Base-by-base conservation (phyloP, 2,113 vertebrate genomes). In the Corythoichthys haematopterus region DNA sequence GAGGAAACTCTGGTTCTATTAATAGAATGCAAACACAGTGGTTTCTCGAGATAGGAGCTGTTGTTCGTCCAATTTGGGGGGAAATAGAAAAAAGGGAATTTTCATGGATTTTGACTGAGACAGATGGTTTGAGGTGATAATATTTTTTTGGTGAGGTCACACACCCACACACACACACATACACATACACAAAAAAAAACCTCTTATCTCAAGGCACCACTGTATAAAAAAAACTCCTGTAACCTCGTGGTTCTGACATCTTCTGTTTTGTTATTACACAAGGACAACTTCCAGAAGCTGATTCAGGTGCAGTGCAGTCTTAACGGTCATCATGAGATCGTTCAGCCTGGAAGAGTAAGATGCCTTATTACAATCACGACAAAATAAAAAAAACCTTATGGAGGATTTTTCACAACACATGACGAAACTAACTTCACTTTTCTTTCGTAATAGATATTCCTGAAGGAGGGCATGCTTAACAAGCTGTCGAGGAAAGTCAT, bases 201-300 rank as follows among this genome's bases (percentile, higher is more conserved):
- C 47, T 0, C 47, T 6, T 15, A n/a, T n/a, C 15, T n/a, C 50
- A 51, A 51, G 50, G 15, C 14, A 16, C 50, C 50, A 7, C 16
- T 20, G 16, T 8, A 9, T 6, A 2, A 4, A 14, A 4, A 14
- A 14, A 15, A 3, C 8, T 1, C 4, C 8, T 43, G 40, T 10
- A 46, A 46, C 8, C 16, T 8, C 16, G 16, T 20, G 20, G 8
- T 55, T 33, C 2, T 33, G 4, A 36, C 4, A 33, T 57, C 8
- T 2, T 14, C 2, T 16, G 2, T 10, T 7, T 64, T 61, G 2
- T 53, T 75, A 5, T 12, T 12, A 4, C 16, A 52, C 50, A 52
- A 99, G 97, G 97, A 99, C 87, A 98, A 96, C 81, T 98, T 98
- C 68, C 94, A 98, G 91, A 99, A 98, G 78, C 89, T 98, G 71